These are phyloP conservation scores for Perccottus glenii DNA, from an alignment of 2,113 vertebrate species.

Conservation along the genomic window DNA sequence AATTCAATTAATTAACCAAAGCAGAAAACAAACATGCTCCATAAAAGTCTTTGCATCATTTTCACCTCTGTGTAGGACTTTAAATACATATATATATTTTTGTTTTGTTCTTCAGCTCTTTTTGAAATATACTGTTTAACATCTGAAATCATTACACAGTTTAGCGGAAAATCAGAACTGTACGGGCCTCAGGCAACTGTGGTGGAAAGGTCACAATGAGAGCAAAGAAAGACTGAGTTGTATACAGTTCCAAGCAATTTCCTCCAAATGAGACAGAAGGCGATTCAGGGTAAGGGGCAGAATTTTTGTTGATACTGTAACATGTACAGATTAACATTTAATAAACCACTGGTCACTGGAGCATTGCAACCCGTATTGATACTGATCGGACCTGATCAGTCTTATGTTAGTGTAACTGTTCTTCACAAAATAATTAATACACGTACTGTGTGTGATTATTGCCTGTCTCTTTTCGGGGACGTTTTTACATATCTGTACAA, in stretches of 20 bases:
- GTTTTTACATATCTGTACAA: too few relatives aligned
- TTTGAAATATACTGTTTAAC: not conserved
- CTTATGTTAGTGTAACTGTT: too few relatives aligned
- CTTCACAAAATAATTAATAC: too few relatives aligned
- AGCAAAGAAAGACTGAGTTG: constrained; percentile 33
- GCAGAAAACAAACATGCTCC: too few relatives aligned
- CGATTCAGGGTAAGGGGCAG: constrained; percentile 50
- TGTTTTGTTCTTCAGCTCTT: not conserved
- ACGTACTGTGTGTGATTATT: too few relatives aligned
- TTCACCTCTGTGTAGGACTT: not conserved
- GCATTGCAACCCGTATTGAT: too few relatives aligned
- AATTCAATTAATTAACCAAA: too few relatives aligned
- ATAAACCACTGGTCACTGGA: too few relatives aligned
- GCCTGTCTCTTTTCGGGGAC: too few relatives aligned
- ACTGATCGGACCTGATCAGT: too few relatives aligned
- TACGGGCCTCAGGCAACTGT: not conserved
- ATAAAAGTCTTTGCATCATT: not conserved
- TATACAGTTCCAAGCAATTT: constrained; percentile 62
- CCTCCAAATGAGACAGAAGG: constrained; percentile 56
- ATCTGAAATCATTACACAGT: constrained; percentile 4
- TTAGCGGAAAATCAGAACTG: constrained; percentile 7
- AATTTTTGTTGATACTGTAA: constrained; percentile 3
- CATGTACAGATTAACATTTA: too few relatives aligned
- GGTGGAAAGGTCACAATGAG: constrained; percentile 40
- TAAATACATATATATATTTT: not conserved